Evolutionary conservation across 1,140 invertebrate genomes (phyloP), one percentile per base, ranked within the genome.

Genomic region (Drosophila bocqueti): DNA sequence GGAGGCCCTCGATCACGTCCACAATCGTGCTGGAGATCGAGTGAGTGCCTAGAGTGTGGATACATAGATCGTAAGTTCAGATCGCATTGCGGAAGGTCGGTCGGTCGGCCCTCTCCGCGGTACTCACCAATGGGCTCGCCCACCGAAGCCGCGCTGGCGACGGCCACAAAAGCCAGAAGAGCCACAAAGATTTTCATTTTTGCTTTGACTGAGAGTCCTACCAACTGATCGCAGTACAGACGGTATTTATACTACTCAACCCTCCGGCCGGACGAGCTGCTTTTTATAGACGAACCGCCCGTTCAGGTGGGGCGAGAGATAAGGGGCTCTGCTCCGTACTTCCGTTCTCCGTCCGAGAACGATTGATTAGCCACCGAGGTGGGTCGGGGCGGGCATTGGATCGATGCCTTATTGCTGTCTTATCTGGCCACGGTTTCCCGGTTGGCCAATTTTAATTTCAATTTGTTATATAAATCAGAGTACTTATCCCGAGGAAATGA

Each of bases 201-300:
- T 80, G 72, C 57, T 68, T 67, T 76, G 76, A 77, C 74, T 81
- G 74, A 40, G 52, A 69, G 78, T 85, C 79, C 69, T 83, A 86
- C 76, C 72, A 80, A 86, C 79, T 90, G 80, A 43, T 80, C 82
- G 65, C 57, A 66, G 43, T 76, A 77, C 65, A 60, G 73, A 75
- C 91, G 67, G 80, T 91, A 87, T 80, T 79, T 80, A 90, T 90
- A 92, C 91, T 92, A 84, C 86, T 77, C 72, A 71, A 57, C 38
- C 43, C 42, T 38, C 45, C 59, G 49, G 26, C 13, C 34, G 21
- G 42, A 31, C 38, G 49, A 49, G 55, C 36, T 8, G 76, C 54
- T 81, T 92, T 92, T 91, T 92, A 92, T 92, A 92, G 91, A 86
- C 57, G 58, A 40, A 10, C 36, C 16, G 50, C 5, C 29, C 58